These are phyloP conservation scores for Macrophya annulata DNA, from an alignment of 2,888 invertebrate species.

Conservation along the genomic window DNA sequence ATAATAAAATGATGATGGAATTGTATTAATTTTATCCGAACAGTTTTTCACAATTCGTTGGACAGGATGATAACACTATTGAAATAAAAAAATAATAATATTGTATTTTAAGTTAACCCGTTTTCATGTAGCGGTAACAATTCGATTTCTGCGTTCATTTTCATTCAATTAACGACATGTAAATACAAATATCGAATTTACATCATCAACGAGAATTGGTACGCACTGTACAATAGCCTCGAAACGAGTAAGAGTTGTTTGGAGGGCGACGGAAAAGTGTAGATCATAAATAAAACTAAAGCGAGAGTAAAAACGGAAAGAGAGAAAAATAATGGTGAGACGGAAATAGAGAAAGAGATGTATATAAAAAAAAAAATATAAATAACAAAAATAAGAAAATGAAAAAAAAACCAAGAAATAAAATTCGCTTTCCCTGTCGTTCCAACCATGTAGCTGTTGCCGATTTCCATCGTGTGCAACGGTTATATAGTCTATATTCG, in stretches of 20 bases:
- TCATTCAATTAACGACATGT: conserved; percentile 51
- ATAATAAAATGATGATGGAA: background rate
- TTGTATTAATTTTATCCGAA: background rate
- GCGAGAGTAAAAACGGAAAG: conserved; percentile 48
- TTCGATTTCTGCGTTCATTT: conserved; percentile 49
- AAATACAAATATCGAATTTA: conserved; percentile 53
- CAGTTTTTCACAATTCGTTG: background rate
- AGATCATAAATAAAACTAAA: conserved; percentile 48
- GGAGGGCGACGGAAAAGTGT: conserved; percentile 34
- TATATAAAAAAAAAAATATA: conserved; percentile 3
- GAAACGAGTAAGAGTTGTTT: conserved; percentile 39
- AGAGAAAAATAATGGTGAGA: conserved; percentile 4
- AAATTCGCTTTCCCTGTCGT: conserved; percentile 41
- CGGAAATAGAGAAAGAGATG: background rate
- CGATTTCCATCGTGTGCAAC: background rate
- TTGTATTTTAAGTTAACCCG: conserved; percentile 10
- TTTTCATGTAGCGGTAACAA: background rate
- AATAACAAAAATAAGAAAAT: background rate
- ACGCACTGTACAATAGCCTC: conserved; percentile 25
- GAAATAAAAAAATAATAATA: background rate
- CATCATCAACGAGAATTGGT: conserved; percentile 29
- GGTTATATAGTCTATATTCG: background rate
- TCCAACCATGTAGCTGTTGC: background rate
- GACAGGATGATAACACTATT: conserved; percentile 7
- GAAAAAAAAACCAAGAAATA: too few species aligned